A percentile compares a stretch with the other conserved stretches of the same genome.
These are phyloP conservation scores for Pangasius macronema DNA, from an alignment of 2,797 vertebrate species.

Conservation along the genomic window DNA sequence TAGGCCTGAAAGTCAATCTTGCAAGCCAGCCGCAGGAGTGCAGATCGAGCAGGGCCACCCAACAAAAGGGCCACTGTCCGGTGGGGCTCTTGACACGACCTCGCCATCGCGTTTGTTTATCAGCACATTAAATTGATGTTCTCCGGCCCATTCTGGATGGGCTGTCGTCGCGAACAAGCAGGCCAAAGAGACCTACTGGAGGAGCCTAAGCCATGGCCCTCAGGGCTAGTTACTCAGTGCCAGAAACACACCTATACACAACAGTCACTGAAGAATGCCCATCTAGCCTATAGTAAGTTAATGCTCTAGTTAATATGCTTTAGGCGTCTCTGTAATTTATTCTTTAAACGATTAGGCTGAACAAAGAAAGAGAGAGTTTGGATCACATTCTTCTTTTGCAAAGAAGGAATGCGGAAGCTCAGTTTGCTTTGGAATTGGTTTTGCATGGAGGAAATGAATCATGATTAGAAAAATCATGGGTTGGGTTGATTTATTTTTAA, in stretches of 20 bases:
- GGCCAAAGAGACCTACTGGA: conserved; percentile 37
- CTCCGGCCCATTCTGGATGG: conserved; percentile 51
- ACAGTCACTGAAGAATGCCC: not conserved
- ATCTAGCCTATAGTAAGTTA: not conserved
- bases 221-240: conserved; percentile 29
- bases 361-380: not conserved
- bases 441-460: not conserved
- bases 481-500: not conserved
- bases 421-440: not conserved
- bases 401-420: not conserved
- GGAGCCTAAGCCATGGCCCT: conserved; percentile 21
- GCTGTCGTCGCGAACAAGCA: conserved; percentile 51
- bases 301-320: not conserved
- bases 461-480: too few relatives aligned
- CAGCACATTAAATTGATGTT: conserved; percentile 57
- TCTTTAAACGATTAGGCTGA: not conserved
- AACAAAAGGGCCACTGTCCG: conserved; percentile 56
- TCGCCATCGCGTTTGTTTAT: conserved; percentile 57
- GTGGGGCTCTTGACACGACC: conserved; percentile 39
- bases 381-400: not conserved
- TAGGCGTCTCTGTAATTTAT: not conserved
- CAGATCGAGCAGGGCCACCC: conserved; percentile 39
- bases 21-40: conserved; percentile 44
- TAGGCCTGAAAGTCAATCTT: conserved; percentile 59
- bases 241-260: conserved; percentile 29